These are phyloP conservation scores for Tetraneura akinire DNA, from an alignment of 1,140 invertebrate species.

Conservation along the genomic window DNA sequence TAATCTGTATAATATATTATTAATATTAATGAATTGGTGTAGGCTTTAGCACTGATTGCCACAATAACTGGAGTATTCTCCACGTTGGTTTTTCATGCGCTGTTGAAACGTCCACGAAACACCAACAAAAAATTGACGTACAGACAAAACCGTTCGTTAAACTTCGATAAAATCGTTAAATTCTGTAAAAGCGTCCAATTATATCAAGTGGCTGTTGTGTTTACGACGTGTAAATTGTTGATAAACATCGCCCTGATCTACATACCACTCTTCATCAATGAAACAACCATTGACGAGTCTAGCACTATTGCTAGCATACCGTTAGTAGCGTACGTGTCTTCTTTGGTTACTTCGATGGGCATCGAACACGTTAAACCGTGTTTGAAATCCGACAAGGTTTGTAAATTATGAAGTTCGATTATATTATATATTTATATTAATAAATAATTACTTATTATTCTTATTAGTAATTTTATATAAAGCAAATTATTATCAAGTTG, in stretches of 20 bases:
- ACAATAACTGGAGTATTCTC: slow-evolving; percentile 63
- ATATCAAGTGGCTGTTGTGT: slow-evolving; percentile 61
- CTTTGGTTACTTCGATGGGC: slow-evolving; percentile 77
- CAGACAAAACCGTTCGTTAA: slow-evolving; percentile 10
- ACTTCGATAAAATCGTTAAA: slow-evolving; percentile 12
- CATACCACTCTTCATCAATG: slow-evolving; percentile 82
- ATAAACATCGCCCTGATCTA: slow-evolving; percentile 84
- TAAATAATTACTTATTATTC: too few relatives aligned
- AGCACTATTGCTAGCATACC: slow-evolving; percentile 83
- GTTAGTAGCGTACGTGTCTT: slow-evolving; percentile 79
- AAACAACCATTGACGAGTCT: slow-evolving; percentile 66
- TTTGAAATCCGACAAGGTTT: slow-evolving; percentile 41
- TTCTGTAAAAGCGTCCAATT: slow-evolving; percentile 48
- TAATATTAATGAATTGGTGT: too few relatives aligned
- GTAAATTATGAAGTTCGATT: slow-evolving; percentile 30
- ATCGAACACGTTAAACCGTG: slow-evolving; percentile 63
- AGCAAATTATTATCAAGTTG: too few relatives aligned
- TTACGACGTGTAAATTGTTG: slow-evolving; percentile 81
- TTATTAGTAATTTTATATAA: too few relatives aligned
- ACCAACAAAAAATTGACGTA: slow-evolving; percentile 4
- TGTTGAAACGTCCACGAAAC: slow-evolving; percentile 57
- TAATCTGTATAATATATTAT: too few relatives aligned
- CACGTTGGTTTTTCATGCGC: slow-evolving; percentile 65
- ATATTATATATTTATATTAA: background rate
- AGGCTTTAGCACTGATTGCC: slow-evolving; percentile 65